These are phyloP conservation scores for Rhyacophila brunnea DNA, from an alignment of 1,140 invertebrate genomes.

Conservation along the genomic window DNA sequence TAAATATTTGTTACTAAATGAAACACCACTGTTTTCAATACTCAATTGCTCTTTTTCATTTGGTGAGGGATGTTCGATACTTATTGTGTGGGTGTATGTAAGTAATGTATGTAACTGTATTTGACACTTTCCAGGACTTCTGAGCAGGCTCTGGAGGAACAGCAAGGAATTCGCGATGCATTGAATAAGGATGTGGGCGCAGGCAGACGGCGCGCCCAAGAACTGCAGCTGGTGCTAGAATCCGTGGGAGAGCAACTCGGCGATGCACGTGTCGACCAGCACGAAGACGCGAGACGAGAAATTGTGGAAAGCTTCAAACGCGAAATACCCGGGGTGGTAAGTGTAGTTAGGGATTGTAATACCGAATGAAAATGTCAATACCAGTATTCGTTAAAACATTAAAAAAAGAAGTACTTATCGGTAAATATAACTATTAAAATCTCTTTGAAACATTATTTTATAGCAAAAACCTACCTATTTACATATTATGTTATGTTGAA, in stretches of 20 bases:
- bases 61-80: too few relatives aligned
- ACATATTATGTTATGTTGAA: too few relatives aligned
- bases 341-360: too few relatives aligned
- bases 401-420: too few relatives aligned
- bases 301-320: conserved; percentile 97
- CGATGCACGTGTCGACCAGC: conserved; percentile 96
- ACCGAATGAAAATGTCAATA: too few relatives aligned
- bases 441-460: too few relatives aligned
- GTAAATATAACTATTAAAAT: too few relatives aligned
- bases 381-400: too few relatives aligned
- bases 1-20: too few relatives aligned
- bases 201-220: conserved; percentile 86
- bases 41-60: too few relatives aligned
- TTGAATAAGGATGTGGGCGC: conserved; percentile 84
- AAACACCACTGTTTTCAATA: background rate
- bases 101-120: too few relatives aligned
- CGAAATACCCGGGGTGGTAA: conserved; percentile 92
- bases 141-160: conserved; percentile 84
- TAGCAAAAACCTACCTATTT: too few relatives aligned
- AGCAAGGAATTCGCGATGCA: conserved; percentile 74
- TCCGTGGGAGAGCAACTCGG: conserved; percentile 89
- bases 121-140: conserved; percentile 67
- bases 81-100: background rate
- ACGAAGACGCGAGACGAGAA: conserved; percentile 93
- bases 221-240: conserved; percentile 85